Evolutionary conservation across 2,797 vertebrate species (phyloP), one percentile per base, ranked within the genome.

Genomic region (Falco naumanni): DNA sequence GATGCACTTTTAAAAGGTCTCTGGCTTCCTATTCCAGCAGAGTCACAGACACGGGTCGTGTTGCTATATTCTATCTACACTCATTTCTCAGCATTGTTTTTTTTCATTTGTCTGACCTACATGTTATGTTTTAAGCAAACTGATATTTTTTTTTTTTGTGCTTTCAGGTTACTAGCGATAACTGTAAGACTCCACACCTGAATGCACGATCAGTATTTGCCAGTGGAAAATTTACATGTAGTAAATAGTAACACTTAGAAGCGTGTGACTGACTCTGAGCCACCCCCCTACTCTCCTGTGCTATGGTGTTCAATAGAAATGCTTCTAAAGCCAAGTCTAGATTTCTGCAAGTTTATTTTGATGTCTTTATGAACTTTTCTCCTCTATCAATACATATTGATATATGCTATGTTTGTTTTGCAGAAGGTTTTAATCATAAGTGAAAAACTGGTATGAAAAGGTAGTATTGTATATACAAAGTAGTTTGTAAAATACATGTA

Each of bases 81-180:
- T 43, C 3, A 7, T 33, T 82, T 71, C 76, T 54, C 64, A 71
- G 48, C 39, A 75, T 15, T 39, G 39, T 39, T 63, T 79, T 18
- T 75, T 3, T 56, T 24, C 5, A 41, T 85, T 25, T 43, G 20
- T 41, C 37, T 79, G 50, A 64, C 8, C 22, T 51, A 10, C 1
- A 1, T 13, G 7, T 66, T 65, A 26, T 5, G 7, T 54, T 87
- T 78, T 47, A 78, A 39, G 57, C 43, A 53, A 65, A 43, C 14
- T 22, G 26, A 92, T 78, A 61, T 28, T 16, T 16, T 18, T 45
- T 45, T 45, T 45, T 45, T 45, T 45, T 8, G 41, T 71, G 34
- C 0, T 0, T 34, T 76, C 7, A 8, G 10, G 10, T 65, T 76
- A 53, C n/a, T 29, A 13, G 47, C 3, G 3, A 7, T 53, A 45